These are phyloP conservation scores for Leptinotarsa haldemani DNA, from an alignment of 2,888 invertebrate species.

Conservation along the genomic window DNA sequence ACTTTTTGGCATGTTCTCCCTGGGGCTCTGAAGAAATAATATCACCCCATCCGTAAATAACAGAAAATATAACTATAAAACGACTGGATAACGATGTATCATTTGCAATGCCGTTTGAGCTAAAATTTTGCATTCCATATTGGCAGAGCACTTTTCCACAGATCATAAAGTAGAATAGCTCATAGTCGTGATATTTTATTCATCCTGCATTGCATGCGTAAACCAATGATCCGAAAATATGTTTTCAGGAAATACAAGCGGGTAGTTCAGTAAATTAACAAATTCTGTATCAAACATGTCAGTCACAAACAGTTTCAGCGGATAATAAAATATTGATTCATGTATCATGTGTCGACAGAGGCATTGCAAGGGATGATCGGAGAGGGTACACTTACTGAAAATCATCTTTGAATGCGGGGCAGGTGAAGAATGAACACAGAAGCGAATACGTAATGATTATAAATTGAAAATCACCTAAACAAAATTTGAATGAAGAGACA, in stretches of 20 bases:
- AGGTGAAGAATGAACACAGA: no score
- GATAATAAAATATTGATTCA: slow-evolving; percentile 64
- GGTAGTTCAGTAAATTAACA: slow-evolving; percentile 57
- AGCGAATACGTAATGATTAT: no score
- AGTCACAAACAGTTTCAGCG: slow-evolving; percentile 55
- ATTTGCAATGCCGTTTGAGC: slow-evolving; percentile 59
- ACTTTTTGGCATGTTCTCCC: not conserved
- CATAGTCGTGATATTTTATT: slow-evolving; percentile 62
- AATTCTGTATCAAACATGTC: slow-evolving; percentile 59
- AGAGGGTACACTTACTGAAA: not conserved
- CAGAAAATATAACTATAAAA: slow-evolving; percentile 33
- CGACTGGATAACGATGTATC: slow-evolving; percentile 40
- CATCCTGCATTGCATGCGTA: slow-evolving; percentile 60
- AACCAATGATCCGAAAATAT: slow-evolving; percentile 63
- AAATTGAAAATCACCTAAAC: no score
- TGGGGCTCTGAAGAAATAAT: not conserved
- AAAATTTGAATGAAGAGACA: no score
- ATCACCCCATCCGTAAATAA: slow-evolving; percentile 11
- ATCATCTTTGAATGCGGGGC: no score
- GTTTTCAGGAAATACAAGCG: slow-evolving; percentile 56
- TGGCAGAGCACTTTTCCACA: slow-evolving; percentile 60
- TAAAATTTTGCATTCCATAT: slow-evolving; percentile 62
- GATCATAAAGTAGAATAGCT: slow-evolving; percentile 60
- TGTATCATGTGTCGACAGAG: slow-evolving; percentile 47
- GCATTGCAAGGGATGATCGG: slow-evolving; percentile 42